phyloP scores from a whole-genome alignment of 2,797 vertebrate species.

The Urocyon cinereoargenteus region DNA sequence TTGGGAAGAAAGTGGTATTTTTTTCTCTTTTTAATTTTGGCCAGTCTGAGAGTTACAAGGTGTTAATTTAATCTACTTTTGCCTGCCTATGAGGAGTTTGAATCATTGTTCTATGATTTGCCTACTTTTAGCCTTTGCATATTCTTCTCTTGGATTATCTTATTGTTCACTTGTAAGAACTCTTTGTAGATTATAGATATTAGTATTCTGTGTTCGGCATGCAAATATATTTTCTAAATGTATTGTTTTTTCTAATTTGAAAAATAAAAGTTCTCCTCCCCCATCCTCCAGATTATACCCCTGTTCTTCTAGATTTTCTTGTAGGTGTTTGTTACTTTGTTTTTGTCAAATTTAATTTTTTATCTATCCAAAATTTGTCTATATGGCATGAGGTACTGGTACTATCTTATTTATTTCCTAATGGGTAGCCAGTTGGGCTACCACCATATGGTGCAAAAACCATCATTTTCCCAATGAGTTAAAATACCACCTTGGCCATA shows the following conservation, averaged over 20 bases:
- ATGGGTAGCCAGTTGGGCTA: constrained; percentile 36
- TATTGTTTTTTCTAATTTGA: neutral
- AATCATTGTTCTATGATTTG: constrained; percentile 33
- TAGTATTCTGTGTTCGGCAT: neutral
- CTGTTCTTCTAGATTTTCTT: neutral
- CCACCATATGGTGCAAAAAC: constrained; percentile 48
- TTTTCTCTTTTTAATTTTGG: constrained; percentile 20
- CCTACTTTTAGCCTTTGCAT: neutral
- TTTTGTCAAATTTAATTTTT: constrained; percentile 57
- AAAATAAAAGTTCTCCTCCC: neutral
- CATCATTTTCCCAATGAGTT: constrained; percentile 44
- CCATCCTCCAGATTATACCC: neutral
- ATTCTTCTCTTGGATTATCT: constrained; percentile 40
- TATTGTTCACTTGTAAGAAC: neutral
- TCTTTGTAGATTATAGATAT: neutral
- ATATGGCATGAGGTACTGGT: neutral
- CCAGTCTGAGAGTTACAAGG: neutral
- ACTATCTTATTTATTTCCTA: constrained; percentile 56
- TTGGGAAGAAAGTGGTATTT: neutral
- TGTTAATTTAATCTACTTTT: constrained; percentile 35
- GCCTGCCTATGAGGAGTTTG: neutral
- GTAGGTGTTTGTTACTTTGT: neutral
- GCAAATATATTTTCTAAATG: neutral
- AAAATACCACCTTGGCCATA: constrained; percentile 67
- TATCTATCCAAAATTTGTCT: constrained; percentile 30